Percentiles rank a stretch among this genome's conserved stretches.
These are phyloP conservation scores for Perizoma flavofasciatum DNA, from an alignment of 2,888 invertebrate species.

Conservation along the genomic window DNA sequence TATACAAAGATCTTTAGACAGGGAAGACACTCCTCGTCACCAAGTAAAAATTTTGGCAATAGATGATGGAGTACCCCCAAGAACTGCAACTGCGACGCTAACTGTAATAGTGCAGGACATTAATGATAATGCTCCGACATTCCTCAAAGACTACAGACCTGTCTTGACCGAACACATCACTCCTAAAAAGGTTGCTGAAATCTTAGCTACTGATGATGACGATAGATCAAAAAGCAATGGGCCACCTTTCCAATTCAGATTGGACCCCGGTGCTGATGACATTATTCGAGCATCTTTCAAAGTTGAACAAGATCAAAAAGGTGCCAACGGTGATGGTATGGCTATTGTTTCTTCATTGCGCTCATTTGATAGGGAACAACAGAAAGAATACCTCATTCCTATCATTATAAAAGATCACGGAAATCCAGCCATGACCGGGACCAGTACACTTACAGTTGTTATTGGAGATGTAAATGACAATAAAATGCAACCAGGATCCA, in stretches of 20 bases:
- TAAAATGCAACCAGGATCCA: slow-evolving; percentile 98
- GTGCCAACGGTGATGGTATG: slow-evolving; percentile 98
- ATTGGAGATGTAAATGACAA: slow-evolving; percentile 99
- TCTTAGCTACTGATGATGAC: slow-evolving; percentile 96
- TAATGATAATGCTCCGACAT: slow-evolving; percentile 97
- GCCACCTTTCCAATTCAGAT: slow-evolving; percentile 97
- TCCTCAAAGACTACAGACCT: slow-evolving; percentile 95
- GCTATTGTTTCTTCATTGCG: slow-evolving; percentile 97
- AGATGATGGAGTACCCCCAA: slow-evolving; percentile 96
- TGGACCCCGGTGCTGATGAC: slow-evolving; percentile 97
- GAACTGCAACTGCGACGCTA: slow-evolving; percentile 96
- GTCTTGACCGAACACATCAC: slow-evolving; percentile 97
- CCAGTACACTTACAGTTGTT: slow-evolving; percentile 97
- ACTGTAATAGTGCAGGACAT: slow-evolving; percentile 98
- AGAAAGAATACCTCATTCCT: slow-evolving; percentile 98
- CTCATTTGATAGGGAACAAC: slow-evolving; percentile 97
- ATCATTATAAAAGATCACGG: slow-evolving; percentile 99
- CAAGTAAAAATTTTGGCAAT: slow-evolving; percentile 98
- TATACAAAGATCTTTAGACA: slow-evolving; percentile 95
- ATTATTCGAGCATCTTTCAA: slow-evolving; percentile 97
- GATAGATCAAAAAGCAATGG: slow-evolving; percentile 97
- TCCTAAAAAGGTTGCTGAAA: slow-evolving; percentile 95
- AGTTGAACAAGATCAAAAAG: slow-evolving; percentile 98
- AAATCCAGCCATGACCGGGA: slow-evolving; percentile 97
- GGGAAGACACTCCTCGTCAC: slow-evolving; percentile 97